These are phyloP conservation scores for Pomatostomus ruficeps DNA, from an alignment of 2,113 vertebrate species.

Conservation along the genomic window DNA sequence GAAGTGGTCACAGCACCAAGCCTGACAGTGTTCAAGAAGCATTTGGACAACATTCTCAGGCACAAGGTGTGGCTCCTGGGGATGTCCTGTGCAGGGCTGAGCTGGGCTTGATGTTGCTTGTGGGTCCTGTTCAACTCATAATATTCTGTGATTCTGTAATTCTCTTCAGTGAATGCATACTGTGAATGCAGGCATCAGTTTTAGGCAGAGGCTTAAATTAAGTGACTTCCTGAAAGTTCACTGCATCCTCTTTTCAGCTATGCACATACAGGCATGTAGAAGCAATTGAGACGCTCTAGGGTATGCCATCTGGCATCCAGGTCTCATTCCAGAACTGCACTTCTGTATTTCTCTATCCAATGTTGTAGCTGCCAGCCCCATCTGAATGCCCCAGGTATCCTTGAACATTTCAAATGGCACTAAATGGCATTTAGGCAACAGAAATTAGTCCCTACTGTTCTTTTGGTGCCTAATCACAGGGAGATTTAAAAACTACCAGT, in stretches of 20 bases:
- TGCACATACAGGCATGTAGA: neutral
- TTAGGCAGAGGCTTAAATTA: neutral
- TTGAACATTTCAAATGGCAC: neutral
- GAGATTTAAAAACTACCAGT: neutral
- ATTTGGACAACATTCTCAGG: fast-evolving
- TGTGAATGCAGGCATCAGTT: neutral
- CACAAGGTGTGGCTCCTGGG: neutral
- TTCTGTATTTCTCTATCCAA: neutral
- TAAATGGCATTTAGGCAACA: neutral
- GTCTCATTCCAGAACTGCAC: neutral
- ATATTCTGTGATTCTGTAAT: neutral
- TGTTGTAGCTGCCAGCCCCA: neutral
- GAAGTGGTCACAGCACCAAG: neutral
- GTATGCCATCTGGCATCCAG: constrained; percentile 19
- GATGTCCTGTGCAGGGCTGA: neutral
- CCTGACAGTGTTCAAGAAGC: neutral
- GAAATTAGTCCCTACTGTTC: neutral
- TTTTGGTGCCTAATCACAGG: neutral
- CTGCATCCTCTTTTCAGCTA: neutral
- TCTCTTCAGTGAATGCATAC: neutral
- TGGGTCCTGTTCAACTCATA: neutral
- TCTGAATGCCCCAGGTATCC: neutral
- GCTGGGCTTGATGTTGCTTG: too few species aligned
- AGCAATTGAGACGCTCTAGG: neutral
- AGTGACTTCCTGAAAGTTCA: neutral